These are phyloP conservation scores for Harlomillsia oculata DNA, from an alignment of 1,140 invertebrate species.

Conservation along the genomic window DNA sequence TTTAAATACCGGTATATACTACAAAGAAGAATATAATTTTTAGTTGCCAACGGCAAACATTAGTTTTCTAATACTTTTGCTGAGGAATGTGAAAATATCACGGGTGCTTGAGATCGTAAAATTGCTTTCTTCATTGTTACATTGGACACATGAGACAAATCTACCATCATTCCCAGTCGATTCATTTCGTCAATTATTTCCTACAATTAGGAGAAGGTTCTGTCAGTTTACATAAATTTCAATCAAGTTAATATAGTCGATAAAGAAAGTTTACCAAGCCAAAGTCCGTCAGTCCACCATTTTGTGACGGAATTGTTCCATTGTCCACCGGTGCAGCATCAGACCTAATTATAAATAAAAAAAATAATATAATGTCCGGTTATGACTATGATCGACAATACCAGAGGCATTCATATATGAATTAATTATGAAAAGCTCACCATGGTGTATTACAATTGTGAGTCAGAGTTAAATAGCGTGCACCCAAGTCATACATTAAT, in stretches of 20 bases:
- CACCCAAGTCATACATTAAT: constrained; percentile 24
- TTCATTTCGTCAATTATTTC: constrained; percentile 40
- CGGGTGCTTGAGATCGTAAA: constrained; percentile 45
- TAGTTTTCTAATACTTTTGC: too few relatives aligned
- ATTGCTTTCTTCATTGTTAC: constrained; percentile 42
- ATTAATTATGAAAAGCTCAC: constrained; percentile 35
- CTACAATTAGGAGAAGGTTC: not conserved
- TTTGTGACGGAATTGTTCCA: not conserved
- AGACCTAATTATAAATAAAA: constrained; percentile 15
- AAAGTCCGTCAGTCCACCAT: constrained; percentile 24
- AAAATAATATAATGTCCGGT: not conserved
- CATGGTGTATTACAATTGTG: constrained; percentile 50
- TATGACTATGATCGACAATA: not conserved
- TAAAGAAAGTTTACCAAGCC: constrained; percentile 15
- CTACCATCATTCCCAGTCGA: constrained; percentile 55
- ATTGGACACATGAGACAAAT: constrained; percentile 52
- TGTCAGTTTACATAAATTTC: not conserved
- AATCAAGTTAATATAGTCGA: not conserved
- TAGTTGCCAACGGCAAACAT: too few relatives aligned
- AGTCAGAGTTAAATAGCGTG: constrained; percentile 46
- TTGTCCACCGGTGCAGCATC: constrained; percentile 23
- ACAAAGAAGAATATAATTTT: too few relatives aligned
- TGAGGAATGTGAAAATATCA: constrained; percentile 58
- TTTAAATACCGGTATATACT: too few relatives aligned
- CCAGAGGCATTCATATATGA: not conserved